Evolutionary conservation across 1,140 invertebrate genomes (phyloP), one percentile per base, ranked within the genome.

Genomic region (Magallana ariakensis): DNA sequence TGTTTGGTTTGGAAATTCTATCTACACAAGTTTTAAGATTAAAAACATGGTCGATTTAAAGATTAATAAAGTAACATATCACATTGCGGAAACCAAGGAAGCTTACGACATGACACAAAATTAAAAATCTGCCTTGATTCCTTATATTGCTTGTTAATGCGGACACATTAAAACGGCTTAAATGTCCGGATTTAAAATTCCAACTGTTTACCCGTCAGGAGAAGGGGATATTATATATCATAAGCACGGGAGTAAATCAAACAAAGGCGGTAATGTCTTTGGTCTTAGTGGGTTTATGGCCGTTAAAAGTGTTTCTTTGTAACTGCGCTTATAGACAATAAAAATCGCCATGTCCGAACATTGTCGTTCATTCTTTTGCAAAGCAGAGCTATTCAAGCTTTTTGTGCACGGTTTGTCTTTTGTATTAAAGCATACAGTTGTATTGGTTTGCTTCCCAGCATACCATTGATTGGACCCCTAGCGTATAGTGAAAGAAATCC

Each of bases 401-500:
- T 46, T 46, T 46, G 33, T 46, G 33, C 33, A 46, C 33, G 33
- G 33, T 46, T 46, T 46, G 33, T 46, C 33, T 46, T 46, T 2
- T 46, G 33, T 46, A 46, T 46, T 46, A 46, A 46, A 5, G 33
- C 33, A 46, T 46, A 22, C 66, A 75, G 22, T 13, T 75, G 22
- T 75, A 75, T 26, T 26, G 66, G 66, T 75, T 22, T 75, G 33
- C 33, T 75, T 75, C 22, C 66, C 33, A 22, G 19, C 62, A 9
- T 33, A 13, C 13, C 66, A 75, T 75, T 75, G 66, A 75, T 75
- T 75, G 22, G 66, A 10, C 10, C 4, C 33, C 22, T 11, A 75
- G 66, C 13, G 22, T 75, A 13, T 22, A 26, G 33, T 75, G 33
- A 75, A 75, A 75, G 66, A 75, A 75, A 75, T 75, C 66, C 66